These are phyloP conservation scores for Drosophila simulans DNA, from an alignment of 1,140 invertebrate species.

Conservation along the genomic window DNA sequence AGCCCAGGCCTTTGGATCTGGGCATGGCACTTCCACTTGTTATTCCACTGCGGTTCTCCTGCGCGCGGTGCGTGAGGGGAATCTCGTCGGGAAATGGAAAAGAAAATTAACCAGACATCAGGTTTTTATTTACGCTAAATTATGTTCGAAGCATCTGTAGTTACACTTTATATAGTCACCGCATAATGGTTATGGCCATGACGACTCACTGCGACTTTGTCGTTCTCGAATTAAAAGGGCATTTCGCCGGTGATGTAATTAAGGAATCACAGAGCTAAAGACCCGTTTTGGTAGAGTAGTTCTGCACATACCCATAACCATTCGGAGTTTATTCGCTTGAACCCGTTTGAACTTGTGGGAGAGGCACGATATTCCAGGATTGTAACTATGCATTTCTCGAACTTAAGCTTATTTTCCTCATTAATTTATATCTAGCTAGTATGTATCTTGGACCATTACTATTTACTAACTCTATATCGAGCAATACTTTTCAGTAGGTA, in stretches of 20 bases:
- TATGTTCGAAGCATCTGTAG: conserved; percentile 30
- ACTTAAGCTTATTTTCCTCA: background rate
- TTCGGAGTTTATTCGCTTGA: conserved; percentile 22
- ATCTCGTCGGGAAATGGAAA: conserved; percentile 29
- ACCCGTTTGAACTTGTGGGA: conserved; percentile 18
- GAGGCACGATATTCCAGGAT: background rate
- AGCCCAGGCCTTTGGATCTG: conserved; percentile 27
- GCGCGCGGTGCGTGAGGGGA: conserved; percentile 33
- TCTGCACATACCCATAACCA: conserved; percentile 19
- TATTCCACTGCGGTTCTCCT: conserved; percentile 34
- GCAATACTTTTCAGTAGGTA: background rate
- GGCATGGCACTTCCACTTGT: conserved; percentile 35
- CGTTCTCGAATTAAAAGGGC: conserved; percentile 20
- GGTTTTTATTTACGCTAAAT: conserved; percentile 51
- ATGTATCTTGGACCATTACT: no score
- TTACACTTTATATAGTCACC: conserved; percentile 45
- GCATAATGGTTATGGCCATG: conserved; percentile 38
- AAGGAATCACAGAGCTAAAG: background rate
- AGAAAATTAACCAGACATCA: conserved; percentile 52
- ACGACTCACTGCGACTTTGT: conserved; percentile 7
- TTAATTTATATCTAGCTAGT: background rate
- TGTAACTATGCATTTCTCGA: background rate
- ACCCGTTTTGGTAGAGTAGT: conserved; percentile 23
- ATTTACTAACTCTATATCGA: no score
- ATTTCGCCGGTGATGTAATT: conserved; percentile 36